Evolutionary conservation across 2,888 invertebrate species (phyloP), one percentile per base, ranked within the genome.

Genomic region (Noctua comes): DNA sequence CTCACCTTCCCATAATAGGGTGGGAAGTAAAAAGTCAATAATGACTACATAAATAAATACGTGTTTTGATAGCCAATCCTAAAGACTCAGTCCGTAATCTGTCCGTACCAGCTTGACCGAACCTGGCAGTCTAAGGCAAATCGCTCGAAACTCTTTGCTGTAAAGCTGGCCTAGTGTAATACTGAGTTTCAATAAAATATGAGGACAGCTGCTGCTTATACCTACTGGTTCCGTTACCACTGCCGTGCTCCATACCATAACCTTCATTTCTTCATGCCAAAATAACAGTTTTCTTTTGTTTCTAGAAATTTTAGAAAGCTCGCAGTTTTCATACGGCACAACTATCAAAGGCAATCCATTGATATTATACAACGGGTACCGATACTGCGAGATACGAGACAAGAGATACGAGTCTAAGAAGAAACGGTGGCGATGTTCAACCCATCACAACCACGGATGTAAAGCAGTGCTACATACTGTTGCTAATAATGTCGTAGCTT

Each of bases 341-440:
- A 86, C 88, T 10, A 3, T 46, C 11, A 74, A 46, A 64, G 88
- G 88, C 0, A 80, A 83, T 10, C 83, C 75, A 16, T 71, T 86
- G 24, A 64, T 88, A 46, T 27, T 79, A 40, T 72, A 66, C 27
- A 72, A 86, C 2, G 87, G 79, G 0, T 87, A 88, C 54, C 83
- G 85, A 11, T 87, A 73, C 43, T 54, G 71, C 43, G 65, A 51
- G 36, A 75, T 74, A 36, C 66, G 76, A 7, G 54, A 66, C 1
- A 72, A 79, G 0, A 69, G 27, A 36, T 11, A 18, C 0, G n/a
- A 27, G 6, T 13, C 1, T 0, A 24, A 24, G 10, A 74, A 46
- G 13, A 85, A 85, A 31, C 71, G 82, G 1, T 88, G 88, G 88
- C 66, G 85, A 24, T 88, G 88, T 70, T 83, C 87, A 16, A 68